Evolutionary conservation across 2,888 invertebrate genomes (phyloP).

Genomic region (Nowickia ferox): DNA sequence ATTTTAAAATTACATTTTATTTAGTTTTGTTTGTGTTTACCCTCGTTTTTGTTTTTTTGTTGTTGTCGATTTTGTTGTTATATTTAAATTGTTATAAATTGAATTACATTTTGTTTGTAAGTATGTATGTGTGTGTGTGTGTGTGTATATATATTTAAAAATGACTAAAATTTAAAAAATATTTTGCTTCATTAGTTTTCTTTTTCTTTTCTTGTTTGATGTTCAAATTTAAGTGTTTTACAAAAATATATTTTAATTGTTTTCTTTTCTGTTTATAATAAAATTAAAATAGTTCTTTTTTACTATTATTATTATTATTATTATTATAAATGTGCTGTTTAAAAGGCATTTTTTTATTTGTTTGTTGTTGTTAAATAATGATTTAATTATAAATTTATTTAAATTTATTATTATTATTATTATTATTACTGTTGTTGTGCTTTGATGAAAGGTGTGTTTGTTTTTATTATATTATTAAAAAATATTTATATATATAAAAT

Average conservation of each 20-base stretch:
- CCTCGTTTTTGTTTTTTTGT: constrained; percentile 35
- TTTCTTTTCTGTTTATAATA: constrained; percentile 20
- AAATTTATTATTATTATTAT: constrained; percentile 27
- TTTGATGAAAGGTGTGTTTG: constrained; percentile 59
- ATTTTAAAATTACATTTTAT: neutral
- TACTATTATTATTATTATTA: constrained; percentile 61
- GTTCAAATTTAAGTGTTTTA: constrained; percentile 62
- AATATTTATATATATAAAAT: constrained; percentile 9
- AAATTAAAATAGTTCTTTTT: constrained; percentile 71
- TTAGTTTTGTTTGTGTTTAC: constrained; percentile 12
- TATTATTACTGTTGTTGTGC: constrained; percentile 48
- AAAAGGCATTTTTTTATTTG: constrained; percentile 60
- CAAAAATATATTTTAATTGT: constrained; percentile 61
- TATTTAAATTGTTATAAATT: constrained; percentile 31
- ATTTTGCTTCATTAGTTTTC: constrained; percentile 21
- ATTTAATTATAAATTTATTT: constrained; percentile 26
- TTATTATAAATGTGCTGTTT: constrained; percentile 63
- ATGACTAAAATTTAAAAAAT: constrained; percentile 69
- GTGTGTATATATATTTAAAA: constrained; percentile 65
- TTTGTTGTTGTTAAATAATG: constrained; percentile 28
- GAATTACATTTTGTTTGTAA: constrained; percentile 6
- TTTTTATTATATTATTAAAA: constrained; percentile 27
- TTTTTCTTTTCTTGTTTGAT: constrained; percentile 1
- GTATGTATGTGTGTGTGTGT: too few species aligned
- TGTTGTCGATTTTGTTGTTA: constrained; percentile 25